Percentiles rank a stretch among this genome's conserved stretches.
phyloP scores from a whole-genome alignment of 1,140 invertebrate species.

The Drosophila pachea region DNA sequence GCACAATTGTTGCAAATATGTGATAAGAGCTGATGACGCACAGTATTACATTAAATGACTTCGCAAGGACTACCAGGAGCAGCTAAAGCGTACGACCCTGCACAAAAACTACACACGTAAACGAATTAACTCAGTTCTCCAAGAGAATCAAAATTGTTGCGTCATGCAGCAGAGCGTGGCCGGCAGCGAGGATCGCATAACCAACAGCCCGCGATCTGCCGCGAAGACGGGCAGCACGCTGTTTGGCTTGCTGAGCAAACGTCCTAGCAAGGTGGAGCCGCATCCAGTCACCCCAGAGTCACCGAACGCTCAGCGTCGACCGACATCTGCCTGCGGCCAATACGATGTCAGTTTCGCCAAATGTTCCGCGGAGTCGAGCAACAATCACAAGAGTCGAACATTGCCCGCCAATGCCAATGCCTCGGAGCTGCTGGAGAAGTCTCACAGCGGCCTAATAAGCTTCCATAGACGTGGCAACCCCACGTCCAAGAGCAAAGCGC shows the following conservation, averaged over 20 bases:
- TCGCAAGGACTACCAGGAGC: background rate
- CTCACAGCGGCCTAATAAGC: conserved; percentile 68
- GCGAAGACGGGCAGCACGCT: conserved; percentile 56
- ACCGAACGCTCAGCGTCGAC: conserved; percentile 49
- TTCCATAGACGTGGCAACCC: conserved; percentile 65
- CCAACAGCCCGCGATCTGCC: conserved; percentile 60
- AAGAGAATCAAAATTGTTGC: background rate
- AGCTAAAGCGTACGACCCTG: background rate
- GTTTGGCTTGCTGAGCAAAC: conserved; percentile 67
- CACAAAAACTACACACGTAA: background rate
- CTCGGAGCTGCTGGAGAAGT: conserved; percentile 52
- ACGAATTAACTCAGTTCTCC: background rate
- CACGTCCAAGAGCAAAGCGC: conserved; percentile 53
- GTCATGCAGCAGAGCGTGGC: conserved; percentile 51
- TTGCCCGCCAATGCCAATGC: conserved; percentile 36
- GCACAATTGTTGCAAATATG: conserved; percentile 11
- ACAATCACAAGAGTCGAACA: conserved; percentile 66
- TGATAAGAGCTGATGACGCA: conserved; percentile 10
- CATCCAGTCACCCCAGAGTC: conserved; percentile 66
- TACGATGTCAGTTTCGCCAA: conserved; percentile 70
- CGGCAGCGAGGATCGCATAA: conserved; percentile 70
- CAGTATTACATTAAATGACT: conserved; percentile 9
- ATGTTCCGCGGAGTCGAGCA: conserved; percentile 32
- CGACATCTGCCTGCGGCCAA: conserved; percentile 55
- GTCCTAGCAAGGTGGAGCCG: conserved; percentile 62